Base-by-base conservation (phyloP, 2,888 invertebrate genomes). In the Tillus elongatus region DNA sequence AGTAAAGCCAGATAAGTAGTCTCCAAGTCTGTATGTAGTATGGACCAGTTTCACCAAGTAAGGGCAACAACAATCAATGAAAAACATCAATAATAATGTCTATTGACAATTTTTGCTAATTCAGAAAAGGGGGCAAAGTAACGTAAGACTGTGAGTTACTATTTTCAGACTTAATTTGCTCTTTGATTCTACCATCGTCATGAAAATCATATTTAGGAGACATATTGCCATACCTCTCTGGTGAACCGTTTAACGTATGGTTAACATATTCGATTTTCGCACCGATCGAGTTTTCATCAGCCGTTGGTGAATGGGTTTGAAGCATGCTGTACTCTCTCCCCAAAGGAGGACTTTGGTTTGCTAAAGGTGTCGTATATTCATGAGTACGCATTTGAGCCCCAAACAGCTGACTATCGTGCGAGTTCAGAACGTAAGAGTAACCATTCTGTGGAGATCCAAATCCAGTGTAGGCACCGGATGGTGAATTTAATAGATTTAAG, bases 51-150 rank as follows among this genome's bases (percentile, higher is more conserved):
- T n/a, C n/a, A n/a, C n/a, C n/a, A n/a, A n/a, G n/a, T n/a, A n/a
- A n/a, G n/a, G n/a, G n/a, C n/a, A n/a, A n/a, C n/a, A n/a, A n/a
- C n/a, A n/a, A n/a, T n/a, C n/a, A n/a, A n/a, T n/a, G n/a, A n/a
- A n/a, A n/a, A n/a, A n/a, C n/a, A n/a, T n/a, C n/a, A n/a, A n/a
- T n/a, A n/a, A n/a, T n/a, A n/a, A n/a, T n/a, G n/a, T n/a, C n/a
- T n/a, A n/a, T n/a, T n/a, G n/a, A n/a, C n/a, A n/a, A n/a, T n/a
- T n/a, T n/a, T n/a, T 54, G 60, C 63, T 68, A 80, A 69, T 80
- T 80, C 75, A 80, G 73, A 79, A 82, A 82, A 75, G 81, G 79
- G 69, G 82, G 82, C 66, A 82, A 66, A 36, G 79, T 74, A 27
- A 81, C 80, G 57, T 79, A 82, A 33, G 72, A 73, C 57, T 78